Base-by-base conservation (phyloP, 2,113 vertebrate genomes). In the Sander vitreus region DNA sequence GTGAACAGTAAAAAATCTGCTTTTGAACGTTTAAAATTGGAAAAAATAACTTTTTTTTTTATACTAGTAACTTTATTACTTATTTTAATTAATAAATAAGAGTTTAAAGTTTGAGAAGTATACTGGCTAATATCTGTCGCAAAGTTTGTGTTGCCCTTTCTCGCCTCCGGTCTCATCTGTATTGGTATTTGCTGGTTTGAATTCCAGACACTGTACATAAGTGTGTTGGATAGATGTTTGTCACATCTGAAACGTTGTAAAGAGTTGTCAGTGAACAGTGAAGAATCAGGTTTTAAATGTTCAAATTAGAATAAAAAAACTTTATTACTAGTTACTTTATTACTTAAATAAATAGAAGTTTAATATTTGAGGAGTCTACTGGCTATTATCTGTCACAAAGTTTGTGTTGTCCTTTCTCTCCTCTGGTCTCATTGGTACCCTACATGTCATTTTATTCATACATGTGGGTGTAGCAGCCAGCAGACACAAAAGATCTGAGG, bases 401-500 rank as follows among this genome's bases (percentile, higher is more conserved):
- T 36, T 68, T 53, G 47, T 23, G 8, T 53, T 50, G n/a, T 65
- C 55, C 48, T 39, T 18, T 21, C 23, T 63, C 33, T 25, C 45
- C 50, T 73, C 18, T 2, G 2, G 50, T 69, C 36, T 63, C 72
- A 50, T 63, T 59, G 43, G 55, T 78, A 33, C 21, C 36, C 16
- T 33, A 62, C 45, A 55, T 70, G 76, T 85, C 67, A 68, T 55
- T 73, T 83, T 68, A 68, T 85, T 80, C 23, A 53, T 73, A 75
- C 64, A 27, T 73, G 63, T 54, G 11, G 39, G 43, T 83, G 87
- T 77, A 33, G 72, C 79, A 81, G 70, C 74, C 58, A 30, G 36
- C 18, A 30, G 78, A 78, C 67, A 88, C 71, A 89, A 91, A 93
- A 88, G 81, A 90, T 83, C 88, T 76, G 73, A 90, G 72, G 55